Evolutionary conservation across 2,797 vertebrate genomes (phyloP), one percentile per base, ranked within the genome.

Genomic region (Acridotheres tristis): DNA sequence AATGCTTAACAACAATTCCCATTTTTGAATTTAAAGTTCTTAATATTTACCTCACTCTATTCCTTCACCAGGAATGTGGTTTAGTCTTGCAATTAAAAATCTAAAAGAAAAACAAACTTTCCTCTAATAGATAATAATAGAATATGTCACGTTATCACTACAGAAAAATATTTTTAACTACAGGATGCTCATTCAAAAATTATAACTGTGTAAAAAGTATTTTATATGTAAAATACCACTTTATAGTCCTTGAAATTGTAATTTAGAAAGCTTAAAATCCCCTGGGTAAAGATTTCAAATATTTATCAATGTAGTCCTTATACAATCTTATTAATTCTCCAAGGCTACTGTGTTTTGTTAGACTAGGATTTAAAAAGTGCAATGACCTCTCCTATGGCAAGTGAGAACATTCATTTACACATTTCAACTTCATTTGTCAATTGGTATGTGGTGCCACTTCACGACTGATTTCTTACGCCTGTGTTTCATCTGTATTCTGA

Each of bases 211-310:
- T 47, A 1, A 20, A 17, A 59, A 34, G 9, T 42, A 32, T 42
- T 78, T 84, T 63, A 29, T 40, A 48, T 15, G 11, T 40, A 53
- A 65, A 72, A 32, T 9, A 7, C 5, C 2, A 65, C 19, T 10
- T 6, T 34, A 17, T 11, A 42, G 7, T 22, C 40, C 48, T 96
- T 97, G 67, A 90, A 91, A 94, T 57, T 91, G 61, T 96, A 90
- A 94, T 87, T 93, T 94, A 89, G 61, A 94, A 96, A 95, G 72
- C 89, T 90, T 94, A 65, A 93, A 94, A 95, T 88, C 47, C 94
- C 66, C 68, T 88, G 45, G 40, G 58, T 89, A 97, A 97, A 63
- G 67, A 67, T 34, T 54, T 61, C 42, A 48, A 42, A 61, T 88
- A 61, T 74, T 61, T 81, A 10, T 61, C 4, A 53, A 66, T 38